phyloP scores from a whole-genome alignment of 2,888 invertebrate genomes.

The Apotomis capreana region DNA sequence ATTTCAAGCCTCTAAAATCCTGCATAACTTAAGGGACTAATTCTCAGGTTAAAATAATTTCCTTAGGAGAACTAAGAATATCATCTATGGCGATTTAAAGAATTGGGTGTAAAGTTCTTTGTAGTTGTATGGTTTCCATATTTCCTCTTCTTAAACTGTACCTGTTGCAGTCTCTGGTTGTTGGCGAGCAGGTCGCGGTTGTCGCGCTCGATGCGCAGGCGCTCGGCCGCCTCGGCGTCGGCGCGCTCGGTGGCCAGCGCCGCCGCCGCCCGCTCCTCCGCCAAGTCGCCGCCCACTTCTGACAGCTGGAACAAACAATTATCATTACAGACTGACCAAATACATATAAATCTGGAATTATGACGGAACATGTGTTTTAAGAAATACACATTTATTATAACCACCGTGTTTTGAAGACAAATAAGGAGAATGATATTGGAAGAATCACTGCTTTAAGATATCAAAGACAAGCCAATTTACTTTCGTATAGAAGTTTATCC shows the following conservation, averaged over 20 bases:
- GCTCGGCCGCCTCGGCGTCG: conserved; percentile 94
- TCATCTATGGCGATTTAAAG: too few relatives aligned
- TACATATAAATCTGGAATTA: background rate
- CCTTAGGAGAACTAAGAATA: too few relatives aligned
- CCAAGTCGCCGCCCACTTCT: conserved; percentile 95
- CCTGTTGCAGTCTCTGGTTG: conserved; percentile 89
- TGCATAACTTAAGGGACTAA: too few relatives aligned
- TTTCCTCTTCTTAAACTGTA: conserved; percentile 42
- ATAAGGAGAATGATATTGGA: too few relatives aligned
- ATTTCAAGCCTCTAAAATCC: too few relatives aligned
- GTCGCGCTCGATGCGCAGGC: conserved; percentile 94
- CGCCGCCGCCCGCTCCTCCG: conserved; percentile 96
- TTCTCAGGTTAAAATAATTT: too few relatives aligned
- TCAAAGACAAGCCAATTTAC: too few relatives aligned
- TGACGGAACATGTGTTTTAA: background rate
- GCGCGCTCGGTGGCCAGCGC: conserved; percentile 94
- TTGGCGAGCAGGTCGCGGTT: conserved; percentile 90
- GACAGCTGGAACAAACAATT: conserved; percentile 86
- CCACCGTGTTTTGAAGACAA: too few relatives aligned
- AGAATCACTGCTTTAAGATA: too few relatives aligned
- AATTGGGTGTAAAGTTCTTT: too few relatives aligned
- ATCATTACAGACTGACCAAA: background rate
- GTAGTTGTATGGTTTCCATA: too few relatives aligned
- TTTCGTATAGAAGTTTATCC: too few relatives aligned
- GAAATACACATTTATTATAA: background rate